Conservation (phyloP, 2,888 invertebrate species). For the Drosophila atripex region DNA sequence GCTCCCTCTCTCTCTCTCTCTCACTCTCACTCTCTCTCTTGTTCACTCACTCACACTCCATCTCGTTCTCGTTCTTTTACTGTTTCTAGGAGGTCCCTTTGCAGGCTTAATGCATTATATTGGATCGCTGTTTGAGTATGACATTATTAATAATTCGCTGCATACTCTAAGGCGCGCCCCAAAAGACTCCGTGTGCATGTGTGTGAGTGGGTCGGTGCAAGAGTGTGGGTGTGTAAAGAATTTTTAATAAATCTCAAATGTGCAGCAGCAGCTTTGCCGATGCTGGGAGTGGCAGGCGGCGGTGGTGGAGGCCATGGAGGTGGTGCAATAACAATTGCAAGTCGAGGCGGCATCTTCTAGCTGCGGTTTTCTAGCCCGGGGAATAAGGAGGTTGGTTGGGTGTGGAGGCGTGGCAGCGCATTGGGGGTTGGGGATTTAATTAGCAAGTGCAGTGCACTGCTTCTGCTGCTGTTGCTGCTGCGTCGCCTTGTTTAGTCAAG, state of each 20-base stretch:
- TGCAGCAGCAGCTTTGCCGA: constrained; percentile 55
- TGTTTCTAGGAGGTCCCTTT: constrained; percentile 40
- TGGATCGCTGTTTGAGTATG: constrained; percentile 80
- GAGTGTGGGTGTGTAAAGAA: constrained; percentile 70
- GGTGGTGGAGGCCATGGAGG: constrained; percentile 37
- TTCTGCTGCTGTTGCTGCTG: constrained; percentile 49
- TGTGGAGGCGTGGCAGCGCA: constrained; percentile 15
- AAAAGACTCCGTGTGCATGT: constrained; percentile 40
- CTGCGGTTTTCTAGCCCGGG: constrained; percentile 28
- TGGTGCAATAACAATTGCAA: constrained; percentile 62
- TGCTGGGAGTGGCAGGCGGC: constrained; percentile 16
- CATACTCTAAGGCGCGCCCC: constrained; percentile 73
- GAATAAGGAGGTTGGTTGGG: not conserved
- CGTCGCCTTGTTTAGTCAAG: constrained; percentile 77
- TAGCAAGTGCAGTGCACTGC: constrained; percentile 80
- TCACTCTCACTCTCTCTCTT: constrained; percentile 17
- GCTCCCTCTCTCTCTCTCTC: constrained; percentile 26
- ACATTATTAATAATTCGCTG: constrained; percentile 83
- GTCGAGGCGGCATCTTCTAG: constrained; percentile 64
- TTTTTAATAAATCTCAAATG: constrained; percentile 84
- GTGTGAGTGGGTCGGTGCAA: constrained; percentile 21
- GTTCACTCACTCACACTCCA: constrained; percentile 17
- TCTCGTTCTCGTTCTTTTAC: not conserved
- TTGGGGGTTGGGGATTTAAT: constrained; percentile 81
- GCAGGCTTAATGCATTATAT: constrained; percentile 80